Evolutionary conservation across 2,797 vertebrate species (phyloP), one percentile per base, ranked within the genome.

Genomic region (Mus minutoides): DNA sequence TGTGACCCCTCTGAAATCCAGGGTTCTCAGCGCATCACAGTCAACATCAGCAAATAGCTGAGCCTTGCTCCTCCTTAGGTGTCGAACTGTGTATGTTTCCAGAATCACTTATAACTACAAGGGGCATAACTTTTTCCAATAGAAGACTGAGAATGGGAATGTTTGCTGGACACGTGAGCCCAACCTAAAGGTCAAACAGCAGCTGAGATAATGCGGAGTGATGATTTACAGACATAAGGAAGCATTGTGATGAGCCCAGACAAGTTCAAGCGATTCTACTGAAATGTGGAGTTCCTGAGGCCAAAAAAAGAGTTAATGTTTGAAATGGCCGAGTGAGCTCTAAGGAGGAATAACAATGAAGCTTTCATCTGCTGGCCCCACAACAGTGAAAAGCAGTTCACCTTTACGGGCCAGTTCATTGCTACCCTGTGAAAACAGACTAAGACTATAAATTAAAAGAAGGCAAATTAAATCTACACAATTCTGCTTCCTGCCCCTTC

Each of bases 401-500:
- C 94, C 82, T 96, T 97, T 56, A 34, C 89, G 37, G 7, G 5
- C 26, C 0, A 0, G 19, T 88, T 94, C 96, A 76, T 92, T 90
- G 31, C 71, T 90, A 82, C 67, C 34, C 83, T 0, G 0, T 49
- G 94, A 97, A 97, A 93, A 86, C 56, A 97, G 7, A 91, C n/a
- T 26, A 78, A 54, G 1, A 40, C 19, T 10, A 21, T 94, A 93
- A 97, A 98, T 49, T 54, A 54, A 54, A 54, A 95, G 22, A 31
- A 87, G 67, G 49, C 90, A 95, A 91, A 88, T 76, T 56, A 97
- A 5, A 34, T 96, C 80, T 71, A 83, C 62, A 83, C 54, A 93
- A 91, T 91, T 92, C 96, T 96, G 95, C 80, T 75, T 97, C 97
- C 96, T 96, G 37, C 78, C 82, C 6, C 9, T 37, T 1, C 0